Base-by-base conservation (phyloP, 1,140 invertebrate genomes). In the Apis florea region DNA sequence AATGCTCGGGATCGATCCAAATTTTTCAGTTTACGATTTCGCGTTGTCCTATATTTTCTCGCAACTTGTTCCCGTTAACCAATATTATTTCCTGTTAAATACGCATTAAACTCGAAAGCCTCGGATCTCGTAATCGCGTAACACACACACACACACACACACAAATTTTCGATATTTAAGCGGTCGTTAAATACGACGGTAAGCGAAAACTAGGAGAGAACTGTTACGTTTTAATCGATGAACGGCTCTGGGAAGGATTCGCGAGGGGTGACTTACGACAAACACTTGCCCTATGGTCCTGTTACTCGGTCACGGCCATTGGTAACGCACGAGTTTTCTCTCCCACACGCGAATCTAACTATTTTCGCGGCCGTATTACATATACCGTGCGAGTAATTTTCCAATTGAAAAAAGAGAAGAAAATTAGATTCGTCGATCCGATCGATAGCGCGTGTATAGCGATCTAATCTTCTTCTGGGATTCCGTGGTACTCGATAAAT, bases 231-330 rank as follows among this genome's bases (percentile, higher is more conserved):
- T 74, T 53, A 64, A 75, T 53, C 59, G 59, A 75, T 53, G 59
- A 63, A 75, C 47, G 61, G 59, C 49, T 56, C 51, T 47, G 75
- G 66, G 19, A 40, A 66, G 54, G 51, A 70, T 54, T 66, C 78
- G 61, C 24, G 40, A 66, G 17, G 51, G 59, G 2, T 56, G n/a
- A 56, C n/a, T 74, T 66, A 51, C n/a, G 69, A 26, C 59, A 26
- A 64, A 79, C 49, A n/a, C 24, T 79, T 63, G 31, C 59, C 49
- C 24, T 31, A 64, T 75, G 21, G 31, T 73, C 59, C 49, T 61
- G 31, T n/a, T 49, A 59, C 26, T 66, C 78, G 70, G 69, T 73
- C 78, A 79, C 21, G 78, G 78, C 51, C 78, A 66, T 13, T 19
- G 69, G 21, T 72, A 73, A n/a, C 58, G 49, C 49, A n/a, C 49